Conservation (phyloP, 2,888 invertebrate genomes). For the Chrysolina haemoptera region DNA sequence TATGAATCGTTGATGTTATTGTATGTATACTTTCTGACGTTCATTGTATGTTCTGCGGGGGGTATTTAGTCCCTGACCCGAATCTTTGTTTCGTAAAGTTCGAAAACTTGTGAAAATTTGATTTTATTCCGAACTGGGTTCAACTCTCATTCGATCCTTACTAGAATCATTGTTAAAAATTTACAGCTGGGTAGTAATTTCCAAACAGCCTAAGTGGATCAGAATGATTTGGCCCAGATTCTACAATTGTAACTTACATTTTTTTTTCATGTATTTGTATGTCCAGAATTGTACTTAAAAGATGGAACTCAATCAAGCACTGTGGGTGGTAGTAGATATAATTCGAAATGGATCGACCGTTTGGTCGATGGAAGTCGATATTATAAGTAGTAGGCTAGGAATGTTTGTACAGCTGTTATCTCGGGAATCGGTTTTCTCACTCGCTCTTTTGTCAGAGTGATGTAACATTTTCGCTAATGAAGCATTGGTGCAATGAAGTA, state of each 20-base stretch:
- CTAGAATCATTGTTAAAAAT: too few species aligned
- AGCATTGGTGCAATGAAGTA: too few species aligned
- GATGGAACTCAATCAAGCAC: constrained; percentile 57
- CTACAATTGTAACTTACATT: constrained; percentile 22
- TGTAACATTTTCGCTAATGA: background rate
- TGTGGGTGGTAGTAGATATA: constrained; percentile 61
- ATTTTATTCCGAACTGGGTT: too few species aligned
- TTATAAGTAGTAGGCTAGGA: constrained; percentile 63
- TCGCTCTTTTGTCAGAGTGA: background rate
- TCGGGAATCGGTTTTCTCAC: constrained; percentile 49
- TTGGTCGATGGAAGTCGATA: constrained; percentile 54
- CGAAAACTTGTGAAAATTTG: too few species aligned
- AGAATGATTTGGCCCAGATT: background rate
- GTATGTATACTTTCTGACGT: background rate
- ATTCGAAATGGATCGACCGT: constrained; percentile 36
- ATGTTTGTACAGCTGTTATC: constrained; percentile 62
- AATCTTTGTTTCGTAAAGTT: too few species aligned
- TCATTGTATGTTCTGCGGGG: too few species aligned
- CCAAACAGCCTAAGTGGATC: background rate
- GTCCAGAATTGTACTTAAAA: constrained; percentile 67
- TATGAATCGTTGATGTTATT: background rate
- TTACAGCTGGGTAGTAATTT: background rate
- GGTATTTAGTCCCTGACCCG: too few species aligned
- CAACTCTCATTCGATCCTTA: too few species aligned
- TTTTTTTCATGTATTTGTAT: constrained; percentile 56